Percentiles rank a stretch among this genome's conserved stretches.
Conservation (phyloP, 1,140 invertebrate genomes). For the Lepidotrigona ventralis region DNA sequence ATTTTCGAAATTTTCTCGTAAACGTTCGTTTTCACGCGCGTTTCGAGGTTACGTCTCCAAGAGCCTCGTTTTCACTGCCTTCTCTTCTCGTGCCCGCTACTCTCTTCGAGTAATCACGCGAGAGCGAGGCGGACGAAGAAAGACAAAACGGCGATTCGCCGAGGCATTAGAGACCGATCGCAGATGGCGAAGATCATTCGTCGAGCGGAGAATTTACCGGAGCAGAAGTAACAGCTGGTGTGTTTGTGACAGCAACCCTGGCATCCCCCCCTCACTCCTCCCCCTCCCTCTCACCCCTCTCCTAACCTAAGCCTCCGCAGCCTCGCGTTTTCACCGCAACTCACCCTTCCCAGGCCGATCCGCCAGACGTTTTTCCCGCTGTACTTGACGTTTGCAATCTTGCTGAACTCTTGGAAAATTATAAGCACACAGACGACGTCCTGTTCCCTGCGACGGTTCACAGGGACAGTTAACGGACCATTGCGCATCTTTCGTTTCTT, state of each 20-base stretch:
- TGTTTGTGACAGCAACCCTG: slow-evolving; percentile 76
- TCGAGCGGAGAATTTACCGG: slow-evolving; percentile 73
- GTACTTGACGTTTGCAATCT: slow-evolving; percentile 79
- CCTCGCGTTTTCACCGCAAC: slow-evolving; percentile 73
- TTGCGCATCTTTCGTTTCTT: not conserved
- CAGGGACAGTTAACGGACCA: not conserved
- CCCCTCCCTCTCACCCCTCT: not conserved
- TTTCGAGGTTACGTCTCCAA: no score
- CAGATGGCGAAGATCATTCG: slow-evolving; percentile 65
- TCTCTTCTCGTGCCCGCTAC: no score
- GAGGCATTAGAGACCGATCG: slow-evolving; percentile 63
- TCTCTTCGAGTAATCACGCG: not conserved
- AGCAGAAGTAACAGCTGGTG: slow-evolving; percentile 79
- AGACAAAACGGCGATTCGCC: slow-evolving; percentile 32
- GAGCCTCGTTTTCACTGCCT: no score
- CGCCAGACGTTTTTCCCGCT: slow-evolving; percentile 71
- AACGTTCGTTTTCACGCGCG: no score
- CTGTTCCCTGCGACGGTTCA: not conserved
- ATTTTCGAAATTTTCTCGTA: no score
- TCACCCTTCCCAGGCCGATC: slow-evolving; percentile 67
- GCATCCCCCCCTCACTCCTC: slow-evolving; percentile 52
- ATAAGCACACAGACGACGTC: slow-evolving; percentile 70
- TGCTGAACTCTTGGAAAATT: slow-evolving; percentile 76
- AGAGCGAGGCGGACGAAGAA: not conserved
- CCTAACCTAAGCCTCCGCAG: slow-evolving; percentile 62